These are phyloP conservation scores for Empidonax alnorum DNA, from an alignment of 2,113 vertebrate genomes.

Conservation along the genomic window DNA sequence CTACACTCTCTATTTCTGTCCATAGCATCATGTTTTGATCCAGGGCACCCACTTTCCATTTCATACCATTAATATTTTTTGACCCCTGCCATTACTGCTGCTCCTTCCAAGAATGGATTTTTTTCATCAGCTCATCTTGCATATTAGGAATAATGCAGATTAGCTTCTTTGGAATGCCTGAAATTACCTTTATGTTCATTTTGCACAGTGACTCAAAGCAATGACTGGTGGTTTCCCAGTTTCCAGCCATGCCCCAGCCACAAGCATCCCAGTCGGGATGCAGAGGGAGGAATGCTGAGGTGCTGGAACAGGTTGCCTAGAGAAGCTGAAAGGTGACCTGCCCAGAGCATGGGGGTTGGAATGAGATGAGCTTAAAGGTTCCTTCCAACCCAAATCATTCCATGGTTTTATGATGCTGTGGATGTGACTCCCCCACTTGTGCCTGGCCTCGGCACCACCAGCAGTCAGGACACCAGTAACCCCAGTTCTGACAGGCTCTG, in stretches of 20 bases:
- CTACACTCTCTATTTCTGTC: background rate
- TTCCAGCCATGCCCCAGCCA: rapidly evolving
- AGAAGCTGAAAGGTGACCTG: background rate
- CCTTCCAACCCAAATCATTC: background rate
- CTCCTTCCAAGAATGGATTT: background rate
- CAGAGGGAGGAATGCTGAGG: background rate
- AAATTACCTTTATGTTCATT: rapidly evolving
- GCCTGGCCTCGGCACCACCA: background rate
- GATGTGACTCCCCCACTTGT: rapidly evolving
- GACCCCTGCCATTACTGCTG: background rate
- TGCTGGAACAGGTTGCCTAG: background rate
- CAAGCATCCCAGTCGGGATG: rapidly evolving
- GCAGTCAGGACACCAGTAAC: background rate
- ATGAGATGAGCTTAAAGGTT: too few relatives aligned
- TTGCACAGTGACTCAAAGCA: background rate
- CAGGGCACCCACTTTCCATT: background rate
- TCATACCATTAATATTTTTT: background rate
- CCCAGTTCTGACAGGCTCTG: background rate
- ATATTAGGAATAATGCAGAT: background rate
- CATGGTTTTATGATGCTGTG: rapidly evolving
- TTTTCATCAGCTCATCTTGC: rapidly evolving
- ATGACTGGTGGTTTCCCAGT: rapidly evolving
- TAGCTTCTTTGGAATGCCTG: background rate
- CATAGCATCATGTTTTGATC: background rate
- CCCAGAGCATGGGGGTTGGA: background rate